A percentile compares a stretch with the other conserved stretches of the same genome.
Conservation (phyloP, 2,113 vertebrate species). For the Natator depressus region DNA sequence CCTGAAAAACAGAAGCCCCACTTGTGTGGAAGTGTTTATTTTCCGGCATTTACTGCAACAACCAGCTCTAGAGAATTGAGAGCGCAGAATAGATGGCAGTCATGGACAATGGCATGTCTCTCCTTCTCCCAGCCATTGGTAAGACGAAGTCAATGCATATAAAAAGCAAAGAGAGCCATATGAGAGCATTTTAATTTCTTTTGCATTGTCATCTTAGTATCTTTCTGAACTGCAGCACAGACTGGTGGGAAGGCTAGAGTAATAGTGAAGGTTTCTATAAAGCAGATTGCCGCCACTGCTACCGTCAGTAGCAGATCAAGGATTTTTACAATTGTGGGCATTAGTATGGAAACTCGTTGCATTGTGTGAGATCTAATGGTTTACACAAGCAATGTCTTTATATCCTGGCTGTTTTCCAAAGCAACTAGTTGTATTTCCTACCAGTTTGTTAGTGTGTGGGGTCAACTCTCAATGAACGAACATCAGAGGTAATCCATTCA, state of each 20-base stretch:
- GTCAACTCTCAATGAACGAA: background rate
- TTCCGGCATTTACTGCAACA: background rate
- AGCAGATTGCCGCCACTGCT: background rate
- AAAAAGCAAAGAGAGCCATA: background rate
- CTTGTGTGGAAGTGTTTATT: background rate
- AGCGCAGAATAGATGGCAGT: background rate
- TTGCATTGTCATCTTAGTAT: background rate
- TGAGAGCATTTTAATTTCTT: background rate
- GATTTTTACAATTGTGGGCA: background rate
- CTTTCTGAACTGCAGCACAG: background rate
- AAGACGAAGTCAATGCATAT: background rate
- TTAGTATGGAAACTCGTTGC: too few species aligned
- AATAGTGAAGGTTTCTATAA: background rate
- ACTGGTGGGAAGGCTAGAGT: background rate
- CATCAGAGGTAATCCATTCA: background rate
- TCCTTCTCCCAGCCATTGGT: background rate
- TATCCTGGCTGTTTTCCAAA: background rate
- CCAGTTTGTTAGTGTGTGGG: background rate
- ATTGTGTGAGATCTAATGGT: background rate
- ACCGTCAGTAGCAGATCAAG: background rate
- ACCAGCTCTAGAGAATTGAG: background rate
- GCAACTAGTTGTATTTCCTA: background rate
- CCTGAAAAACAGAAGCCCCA: background rate
- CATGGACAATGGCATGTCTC: background rate
- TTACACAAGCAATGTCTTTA: background rate